A percentile compares a stretch with the other conserved stretches of the same genome.
Conservation (phyloP, 2,888 invertebrate genomes). For the Thecophora atra region DNA sequence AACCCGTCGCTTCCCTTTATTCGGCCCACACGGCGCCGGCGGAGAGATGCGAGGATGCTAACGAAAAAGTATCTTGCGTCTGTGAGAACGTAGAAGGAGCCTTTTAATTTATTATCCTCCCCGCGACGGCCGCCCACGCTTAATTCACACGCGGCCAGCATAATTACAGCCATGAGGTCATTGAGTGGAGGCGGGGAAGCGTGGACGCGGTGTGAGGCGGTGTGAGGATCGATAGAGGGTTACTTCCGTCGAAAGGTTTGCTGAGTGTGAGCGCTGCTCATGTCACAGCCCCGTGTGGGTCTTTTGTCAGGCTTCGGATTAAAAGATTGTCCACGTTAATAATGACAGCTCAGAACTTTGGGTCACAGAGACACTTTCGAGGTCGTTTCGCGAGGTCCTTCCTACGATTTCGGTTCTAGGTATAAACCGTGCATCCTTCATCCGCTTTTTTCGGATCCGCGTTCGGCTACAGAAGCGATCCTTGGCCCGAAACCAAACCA, state of each 20-base stretch:
- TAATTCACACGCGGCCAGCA: conserved; percentile 15
- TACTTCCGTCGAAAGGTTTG: too few species aligned
- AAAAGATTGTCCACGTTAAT: conserved; percentile 14
- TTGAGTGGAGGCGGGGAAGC: conserved; percentile 6
- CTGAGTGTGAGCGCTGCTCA: not conserved
- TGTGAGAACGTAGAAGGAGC: not conserved
- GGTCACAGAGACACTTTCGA: too few species aligned
- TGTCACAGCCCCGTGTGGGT: conserved; percentile 13
- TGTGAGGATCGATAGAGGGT: too few species aligned
- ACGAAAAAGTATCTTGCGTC: not conserved
- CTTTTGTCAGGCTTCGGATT: conserved; percentile 25
- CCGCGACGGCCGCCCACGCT: conserved; percentile 11
- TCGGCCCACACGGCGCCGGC: not conserved
- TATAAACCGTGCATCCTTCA: too few species aligned
- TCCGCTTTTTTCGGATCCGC: too few species aligned
- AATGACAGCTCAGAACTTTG: too few species aligned
- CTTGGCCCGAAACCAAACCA: too few species aligned
- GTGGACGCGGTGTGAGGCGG: too few species aligned
- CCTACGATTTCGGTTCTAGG: too few species aligned
- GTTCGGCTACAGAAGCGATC: too few species aligned
- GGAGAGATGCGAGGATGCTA: conserved; percentile 16
- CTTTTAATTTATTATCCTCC: conserved; percentile 33
- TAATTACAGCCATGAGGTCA: conserved; percentile 28
- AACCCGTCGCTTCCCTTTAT: not conserved
- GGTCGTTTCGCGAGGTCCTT: too few species aligned